These are phyloP conservation scores for Coturnix japonica DNA, from an alignment of 2,113 vertebrate species.

Conservation along the genomic window DNA sequence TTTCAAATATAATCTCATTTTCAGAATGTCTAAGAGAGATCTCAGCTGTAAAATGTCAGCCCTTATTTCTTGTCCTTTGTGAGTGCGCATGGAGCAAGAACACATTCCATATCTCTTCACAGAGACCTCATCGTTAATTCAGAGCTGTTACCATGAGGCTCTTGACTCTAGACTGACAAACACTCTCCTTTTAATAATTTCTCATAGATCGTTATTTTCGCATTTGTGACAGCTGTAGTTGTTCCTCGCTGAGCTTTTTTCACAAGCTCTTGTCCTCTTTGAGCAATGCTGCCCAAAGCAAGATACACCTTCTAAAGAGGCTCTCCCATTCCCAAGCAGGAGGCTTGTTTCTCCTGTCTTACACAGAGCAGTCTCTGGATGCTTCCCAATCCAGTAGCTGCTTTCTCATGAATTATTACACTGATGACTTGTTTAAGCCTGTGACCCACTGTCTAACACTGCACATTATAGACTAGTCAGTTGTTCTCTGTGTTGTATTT, in stretches of 20 bases:
- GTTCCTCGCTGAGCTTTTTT: neutral
- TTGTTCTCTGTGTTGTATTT: neutral
- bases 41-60: neutral
- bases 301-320: neutral
- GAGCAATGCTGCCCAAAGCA: fast-evolving
- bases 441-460: neutral
- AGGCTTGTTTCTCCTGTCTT: neutral
- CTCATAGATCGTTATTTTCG: neutral
- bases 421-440: neutral
- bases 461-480: neutral
- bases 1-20: neutral
- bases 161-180: neutral
- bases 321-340: neutral
- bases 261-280: neutral
- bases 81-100: neutral
- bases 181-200: fast-evolving
- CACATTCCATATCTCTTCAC: neutral
- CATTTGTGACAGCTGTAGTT: neutral
- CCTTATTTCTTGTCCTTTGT: neutral
- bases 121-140: neutral
- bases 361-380: neutral
- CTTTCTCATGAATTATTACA: neutral
- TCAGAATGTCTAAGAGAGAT: neutral
- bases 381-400: neutral
- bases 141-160: neutral